Evolutionary conservation across 2,888 invertebrate species (phyloP).

Genomic region (Gasteruption jaculator): DNA sequence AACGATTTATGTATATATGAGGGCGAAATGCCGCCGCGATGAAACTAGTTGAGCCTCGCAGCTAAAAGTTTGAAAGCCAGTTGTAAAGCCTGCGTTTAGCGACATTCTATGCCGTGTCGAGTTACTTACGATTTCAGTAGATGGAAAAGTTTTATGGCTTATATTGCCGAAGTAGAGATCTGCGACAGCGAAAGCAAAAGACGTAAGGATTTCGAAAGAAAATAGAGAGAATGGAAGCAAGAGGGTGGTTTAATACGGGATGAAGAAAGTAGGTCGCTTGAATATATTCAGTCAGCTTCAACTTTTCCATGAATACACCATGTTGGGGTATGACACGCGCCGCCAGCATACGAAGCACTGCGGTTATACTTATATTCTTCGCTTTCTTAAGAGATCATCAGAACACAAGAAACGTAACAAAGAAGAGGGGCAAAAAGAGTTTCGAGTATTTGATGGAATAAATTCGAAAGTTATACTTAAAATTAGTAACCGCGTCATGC

Average conservation of each 20-base stretch:
- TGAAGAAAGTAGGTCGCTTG: slow-evolving; percentile 27
- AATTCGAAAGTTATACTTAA: slow-evolving; percentile 26
- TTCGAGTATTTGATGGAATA: slow-evolving; percentile 18
- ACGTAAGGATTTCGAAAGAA: no score
- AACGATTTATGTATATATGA: slow-evolving; percentile 9
- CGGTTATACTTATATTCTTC: slow-evolving; percentile 18
- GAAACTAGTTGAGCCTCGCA: slow-evolving; percentile 32
- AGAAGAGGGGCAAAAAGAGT: slow-evolving; percentile 12
- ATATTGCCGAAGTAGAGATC: slow-evolving; percentile 10
- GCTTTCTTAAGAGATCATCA: no score
- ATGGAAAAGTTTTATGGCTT: slow-evolving; percentile 32
- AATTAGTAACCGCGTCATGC: no score
- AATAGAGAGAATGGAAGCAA: slow-evolving; percentile 5
- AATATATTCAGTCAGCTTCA: slow-evolving; percentile 32
- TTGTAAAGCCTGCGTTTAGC: slow-evolving; percentile 33
- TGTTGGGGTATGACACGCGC: slow-evolving; percentile 21
- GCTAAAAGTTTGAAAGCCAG: slow-evolving; percentile 35
- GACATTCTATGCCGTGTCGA: slow-evolving; percentile 28
- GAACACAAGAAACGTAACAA: slow-evolving; percentile 9
- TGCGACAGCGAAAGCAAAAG: no score
- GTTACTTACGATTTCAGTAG: slow-evolving; percentile 29
- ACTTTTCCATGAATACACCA: slow-evolving; percentile 39
- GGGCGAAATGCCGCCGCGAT: slow-evolving; percentile 25
- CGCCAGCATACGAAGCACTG: slow-evolving; percentile 26
- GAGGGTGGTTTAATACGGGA: slow-evolving; percentile 1